Percentiles rank a stretch among this genome's conserved stretches.
Evolutionary conservation across 2,888 invertebrate species (phyloP).

Genomic region (Auanema sp.): DNA sequence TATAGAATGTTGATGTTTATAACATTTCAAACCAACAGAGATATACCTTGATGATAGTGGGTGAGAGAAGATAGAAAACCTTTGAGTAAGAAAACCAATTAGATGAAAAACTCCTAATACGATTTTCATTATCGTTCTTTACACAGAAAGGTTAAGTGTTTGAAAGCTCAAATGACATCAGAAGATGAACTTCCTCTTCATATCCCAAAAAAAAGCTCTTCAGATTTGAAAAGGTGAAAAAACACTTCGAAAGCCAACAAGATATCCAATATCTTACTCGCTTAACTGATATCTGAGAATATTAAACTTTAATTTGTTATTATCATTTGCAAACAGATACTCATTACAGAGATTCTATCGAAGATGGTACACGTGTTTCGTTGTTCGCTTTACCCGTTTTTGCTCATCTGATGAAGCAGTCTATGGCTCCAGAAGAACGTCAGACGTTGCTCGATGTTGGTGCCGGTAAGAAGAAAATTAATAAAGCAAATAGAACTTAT

Average conservation of each 20-base stretch:
- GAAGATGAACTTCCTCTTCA: no score
- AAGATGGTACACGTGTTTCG: slow-evolving; percentile 55
- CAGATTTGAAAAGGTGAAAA: slow-evolving; percentile 1
- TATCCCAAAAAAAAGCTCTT: neutral
- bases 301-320: neutral
- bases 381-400: slow-evolving; percentile 59
- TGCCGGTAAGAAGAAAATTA: slow-evolving; percentile 15
- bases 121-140: no score
- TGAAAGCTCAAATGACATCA: no score
- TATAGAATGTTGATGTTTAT: no score
- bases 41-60: no score
- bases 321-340: neutral
- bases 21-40: no score
- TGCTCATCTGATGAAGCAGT: slow-evolving; percentile 47
- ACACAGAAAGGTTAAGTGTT: no score
- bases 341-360: slow-evolving; percentile 48
- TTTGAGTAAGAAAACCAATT: no score
- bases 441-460: slow-evolving; percentile 52
- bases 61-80: no score
- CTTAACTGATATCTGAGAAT: neutral
- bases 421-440: slow-evolving; percentile 38
- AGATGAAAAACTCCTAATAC: no score
- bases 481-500: neutral
- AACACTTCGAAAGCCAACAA: neutral
- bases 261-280: neutral